Conservation (phyloP, 2,888 invertebrate genomes). For the Pocota personata region DNA sequence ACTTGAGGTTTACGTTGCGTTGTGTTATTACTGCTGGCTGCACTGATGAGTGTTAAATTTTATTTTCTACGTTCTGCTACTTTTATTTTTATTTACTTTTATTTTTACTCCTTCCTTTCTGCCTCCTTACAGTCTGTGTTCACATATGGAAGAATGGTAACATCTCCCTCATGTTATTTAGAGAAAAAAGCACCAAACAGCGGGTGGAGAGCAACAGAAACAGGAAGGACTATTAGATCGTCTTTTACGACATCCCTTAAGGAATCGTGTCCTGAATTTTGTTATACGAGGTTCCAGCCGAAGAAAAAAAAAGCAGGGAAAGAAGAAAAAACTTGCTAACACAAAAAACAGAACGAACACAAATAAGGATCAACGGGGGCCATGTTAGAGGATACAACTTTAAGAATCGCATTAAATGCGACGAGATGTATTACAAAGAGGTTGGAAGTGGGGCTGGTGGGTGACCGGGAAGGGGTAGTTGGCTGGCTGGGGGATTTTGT, state of each 20-base stretch:
- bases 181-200: constrained; percentile 16
- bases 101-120: constrained; percentile 16
- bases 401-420: constrained; percentile 56
- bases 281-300: constrained; percentile 52
- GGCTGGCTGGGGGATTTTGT: background rate
- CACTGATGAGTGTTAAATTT: constrained; percentile 71
- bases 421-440: constrained; percentile 57
- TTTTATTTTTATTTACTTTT: constrained; percentile 70
- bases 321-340: constrained; percentile 34
- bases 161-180: constrained; percentile 24
- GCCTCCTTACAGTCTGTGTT: constrained; percentile 15
- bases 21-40: constrained; percentile 22
- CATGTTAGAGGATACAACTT: constrained; percentile 60
- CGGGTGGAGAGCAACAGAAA: constrained; percentile 16
- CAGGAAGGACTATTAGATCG: constrained; percentile 71
- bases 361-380: constrained; percentile 67
- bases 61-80: constrained; percentile 55
- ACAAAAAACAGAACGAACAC: constrained; percentile 52
- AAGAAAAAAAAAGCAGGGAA: constrained; percentile 2
- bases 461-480: background rate
- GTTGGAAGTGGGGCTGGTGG: background rate
- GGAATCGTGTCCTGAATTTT: constrained; percentile 71
- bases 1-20: constrained; percentile 50
- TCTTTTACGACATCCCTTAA: constrained; percentile 71
- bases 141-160: constrained; percentile 34